Evolutionary conservation across 1,140 invertebrate species (phyloP), one percentile per base, ranked within the genome.

Genomic region (Propsilocerus akamusi): DNA sequence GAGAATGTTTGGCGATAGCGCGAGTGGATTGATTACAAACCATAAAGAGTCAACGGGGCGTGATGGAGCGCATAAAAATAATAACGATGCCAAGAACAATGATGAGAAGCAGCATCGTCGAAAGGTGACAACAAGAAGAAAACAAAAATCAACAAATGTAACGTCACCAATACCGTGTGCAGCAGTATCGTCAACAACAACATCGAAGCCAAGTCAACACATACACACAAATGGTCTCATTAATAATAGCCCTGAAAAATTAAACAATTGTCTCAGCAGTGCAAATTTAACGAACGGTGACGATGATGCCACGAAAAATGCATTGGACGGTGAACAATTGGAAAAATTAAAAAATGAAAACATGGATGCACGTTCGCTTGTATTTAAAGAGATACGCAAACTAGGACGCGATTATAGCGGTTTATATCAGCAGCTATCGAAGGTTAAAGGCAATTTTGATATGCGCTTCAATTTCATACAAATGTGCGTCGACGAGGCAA

Each of bases 401-500:
- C 69, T 69, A 0, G 70, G 69, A 4, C 68, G 69, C 26, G 82
- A 85, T 71, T 85, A 81, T 58, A 68, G 69, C 10, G 72, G 71
- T 53, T 61, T 91, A 53, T 77, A 89, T 58, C 73, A 77, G 34
- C 75, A 79, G 56, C 64, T 91, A 55, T 73, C 76, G 53, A 70
- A 74, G 48, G 66, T 91, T 28, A 79, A 83, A 65, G 86, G 85
- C 53, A 75, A 73, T 51, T 53, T 74, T 24, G 78, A 85, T 37
- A 75, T 78, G 55, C 74, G 77, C 64, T 69, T 78, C 23, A 71
- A 72, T 51, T 77, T 88, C 60, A 68, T 90, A 26, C 72, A 77
- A 55, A 77, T 85, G 55, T 74, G 88, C 49, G 79, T 87, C 46
- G 75, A 74, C 51, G 87, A 90, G 68, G 83, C 83, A 8, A 59